Conservation (phyloP, 2,888 invertebrate genomes). For the Ecdyonurus torrentis region DNA sequence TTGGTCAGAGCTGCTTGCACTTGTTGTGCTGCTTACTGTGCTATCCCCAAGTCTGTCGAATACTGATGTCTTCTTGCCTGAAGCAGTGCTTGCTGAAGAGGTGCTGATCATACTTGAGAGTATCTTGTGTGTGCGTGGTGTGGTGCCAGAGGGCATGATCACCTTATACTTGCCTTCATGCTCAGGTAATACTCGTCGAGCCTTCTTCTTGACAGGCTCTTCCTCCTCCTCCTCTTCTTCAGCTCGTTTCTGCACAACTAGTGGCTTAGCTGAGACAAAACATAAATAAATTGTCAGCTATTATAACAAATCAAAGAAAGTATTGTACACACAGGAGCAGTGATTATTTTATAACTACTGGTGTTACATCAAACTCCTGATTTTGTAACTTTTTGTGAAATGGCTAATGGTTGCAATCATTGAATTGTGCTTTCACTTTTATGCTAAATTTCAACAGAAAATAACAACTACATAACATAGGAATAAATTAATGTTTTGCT, state of each 20-base stretch:
- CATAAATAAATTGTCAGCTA: too few species aligned
- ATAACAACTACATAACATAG: too few species aligned
- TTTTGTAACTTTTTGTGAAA: too few species aligned
- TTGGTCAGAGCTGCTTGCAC: constrained; percentile 9
- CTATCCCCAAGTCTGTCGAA: constrained; percentile 34
- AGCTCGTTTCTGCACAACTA: constrained; percentile 10
- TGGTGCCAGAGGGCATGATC: constrained; percentile 29
- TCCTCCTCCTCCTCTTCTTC: constrained; percentile 11
- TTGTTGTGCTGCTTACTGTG: constrained; percentile 27
- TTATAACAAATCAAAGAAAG: too few species aligned
- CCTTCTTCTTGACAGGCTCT: constrained; percentile 24
- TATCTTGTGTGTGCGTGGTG: constrained; percentile 27
- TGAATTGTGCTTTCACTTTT: too few species aligned
- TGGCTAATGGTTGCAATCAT: too few species aligned
- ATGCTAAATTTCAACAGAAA: too few species aligned
- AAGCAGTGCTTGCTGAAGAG: constrained; percentile 2
- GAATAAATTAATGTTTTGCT: too few species aligned
- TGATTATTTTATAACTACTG: too few species aligned
- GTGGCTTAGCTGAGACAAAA: constrained; percentile 9
- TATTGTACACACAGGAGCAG: too few species aligned
- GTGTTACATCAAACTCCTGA: too few species aligned
- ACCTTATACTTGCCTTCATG: constrained; percentile 35
- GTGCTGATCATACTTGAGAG: constrained; percentile 13
- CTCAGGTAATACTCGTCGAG: constrained; percentile 29
- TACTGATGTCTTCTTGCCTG: constrained; percentile 26